A percentile compares a stretch with the other conserved stretches of the same genome.
Evolutionary conservation across 1,140 invertebrate genomes (phyloP).

Genomic region (Zaprionus gabonicus): DNA sequence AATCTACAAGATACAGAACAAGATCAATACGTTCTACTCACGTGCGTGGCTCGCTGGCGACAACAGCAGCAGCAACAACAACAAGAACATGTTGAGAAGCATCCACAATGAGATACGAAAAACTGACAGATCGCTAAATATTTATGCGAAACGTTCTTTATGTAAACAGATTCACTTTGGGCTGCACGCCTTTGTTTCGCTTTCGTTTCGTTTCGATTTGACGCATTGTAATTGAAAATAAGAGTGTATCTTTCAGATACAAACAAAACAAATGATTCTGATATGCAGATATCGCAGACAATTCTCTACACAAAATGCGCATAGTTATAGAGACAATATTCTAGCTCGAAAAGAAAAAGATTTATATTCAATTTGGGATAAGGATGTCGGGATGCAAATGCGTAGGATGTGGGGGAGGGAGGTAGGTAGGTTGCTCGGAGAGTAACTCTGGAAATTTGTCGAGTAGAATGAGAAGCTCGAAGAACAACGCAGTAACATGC

Average conservation of each 20-base stretch:
- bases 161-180: slow-evolving; percentile 50
- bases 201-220: slow-evolving; percentile 40
- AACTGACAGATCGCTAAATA: slow-evolving; percentile 67
- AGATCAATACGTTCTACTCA: slow-evolving; percentile 77
- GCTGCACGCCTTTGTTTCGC: slow-evolving; percentile 52
- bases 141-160: slow-evolving; percentile 64
- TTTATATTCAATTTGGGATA: slow-evolving; percentile 6
- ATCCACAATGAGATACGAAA: slow-evolving; percentile 26
- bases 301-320: slow-evolving; percentile 29
- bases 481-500: slow-evolving; percentile 76
- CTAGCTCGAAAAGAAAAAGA: not conserved
- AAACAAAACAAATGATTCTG: slow-evolving; percentile 35
- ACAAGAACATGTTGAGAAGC: not conserved
- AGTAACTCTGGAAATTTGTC: not conserved
- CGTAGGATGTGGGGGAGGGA: not conserved
- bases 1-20: slow-evolving; percentile 80
- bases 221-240: slow-evolving; percentile 70
- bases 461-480: slow-evolving; percentile 17
- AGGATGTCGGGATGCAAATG: slow-evolving; percentile 47
- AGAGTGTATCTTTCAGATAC: slow-evolving; percentile 50
- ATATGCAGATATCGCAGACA: slow-evolving; percentile 67
- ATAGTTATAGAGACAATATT: slow-evolving; percentile 36
- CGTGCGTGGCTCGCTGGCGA: slow-evolving; percentile 61
- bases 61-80: slow-evolving; percentile 36
- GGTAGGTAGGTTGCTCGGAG: not conserved